These are phyloP conservation scores for Sander vitreus DNA, from an alignment of 2,113 vertebrate species.

Conservation along the genomic window DNA sequence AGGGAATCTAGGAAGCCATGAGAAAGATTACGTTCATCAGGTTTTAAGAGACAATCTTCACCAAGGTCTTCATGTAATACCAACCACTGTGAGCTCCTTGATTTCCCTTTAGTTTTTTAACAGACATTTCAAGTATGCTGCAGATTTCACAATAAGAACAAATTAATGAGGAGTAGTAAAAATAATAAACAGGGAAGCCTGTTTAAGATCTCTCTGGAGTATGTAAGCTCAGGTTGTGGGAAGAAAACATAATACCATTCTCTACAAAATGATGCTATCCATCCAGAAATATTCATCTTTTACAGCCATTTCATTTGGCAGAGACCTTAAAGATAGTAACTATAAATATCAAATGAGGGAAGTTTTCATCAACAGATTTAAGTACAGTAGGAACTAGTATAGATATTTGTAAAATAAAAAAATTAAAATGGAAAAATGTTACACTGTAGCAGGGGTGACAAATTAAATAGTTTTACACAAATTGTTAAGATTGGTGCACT, in stretches of 20 bases:
- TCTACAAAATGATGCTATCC: constrained; percentile 23
- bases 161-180: constrained; percentile 39
- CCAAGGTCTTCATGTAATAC: constrained; percentile 18
- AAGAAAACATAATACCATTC: constrained; percentile 32
- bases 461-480: not conserved
- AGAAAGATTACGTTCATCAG: not conserved
- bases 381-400: not conserved
- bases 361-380: not conserved
- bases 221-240: constrained; percentile 9
- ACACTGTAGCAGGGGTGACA: not conserved
- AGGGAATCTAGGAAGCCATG: not conserved
- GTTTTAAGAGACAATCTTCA: constrained; percentile 1
- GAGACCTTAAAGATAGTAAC: not conserved
- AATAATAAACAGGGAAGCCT: constrained; percentile 35
- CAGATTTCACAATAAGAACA: constrained; percentile 21
- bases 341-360: not conserved
- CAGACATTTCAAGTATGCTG: constrained; percentile 11
- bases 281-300: constrained; percentile 32
- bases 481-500: not conserved
- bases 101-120: constrained; percentile 18
- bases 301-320: constrained; percentile 23
- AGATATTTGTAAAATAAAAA: not conserved
- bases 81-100: constrained; percentile 8
- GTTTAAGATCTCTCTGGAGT: constrained; percentile 38
- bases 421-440: not conserved